Evolutionary conservation across 1,140 invertebrate species (phyloP), one percentile per base, ranked within the genome.

Genomic region (Penaeus japonicus): DNA sequence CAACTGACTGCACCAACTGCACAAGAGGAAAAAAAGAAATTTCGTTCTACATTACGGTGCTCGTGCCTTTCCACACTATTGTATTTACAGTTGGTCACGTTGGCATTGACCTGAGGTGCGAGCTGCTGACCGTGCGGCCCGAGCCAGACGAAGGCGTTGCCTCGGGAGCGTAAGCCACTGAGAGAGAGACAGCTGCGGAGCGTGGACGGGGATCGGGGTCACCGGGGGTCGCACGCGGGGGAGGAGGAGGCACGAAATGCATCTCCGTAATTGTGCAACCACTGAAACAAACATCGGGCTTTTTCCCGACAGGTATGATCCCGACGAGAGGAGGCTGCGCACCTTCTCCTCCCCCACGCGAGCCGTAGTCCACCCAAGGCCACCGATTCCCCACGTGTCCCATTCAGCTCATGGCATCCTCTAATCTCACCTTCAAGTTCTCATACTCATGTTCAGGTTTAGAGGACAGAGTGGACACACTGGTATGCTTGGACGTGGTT

Each of bases 401-500:
- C 59, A 18, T 59, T 62, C 73, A 53, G 53, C 79, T 82, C 85
- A 81, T 73, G 78, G 79, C 78, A 47, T 87, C 70, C 79, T 73
- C 78, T 82, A 70, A 79, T 73, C 85, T 87, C 85, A 87, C 85
- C 85, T 87, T 87, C 30, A 87, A 54, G 78, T 87, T 87, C 62
- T 87, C 85, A 87, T 87, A 87, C 85, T 82, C 85, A 87, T 87
- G 85, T 78, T 87, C 85, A 87, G 85, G 85, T 87, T 87, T 87
- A 81, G 78, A 87, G 85, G 85, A 87, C 77, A 87, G 39, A 55
- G 85, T 79, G 75, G 84, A 79, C 81, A 83, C 81, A 86, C 73
- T 86, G 54, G 84, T 86, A 54, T 86, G 84, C 47, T 79, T 87
- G 57, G 78, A 55, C 12, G 78, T 30, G 30, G 85, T 27, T 24